A percentile compares a stretch with the other conserved stretches of the same genome.
Conservation (phyloP, 2,113 vertebrate genomes). For the Dromas ardeola region DNA sequence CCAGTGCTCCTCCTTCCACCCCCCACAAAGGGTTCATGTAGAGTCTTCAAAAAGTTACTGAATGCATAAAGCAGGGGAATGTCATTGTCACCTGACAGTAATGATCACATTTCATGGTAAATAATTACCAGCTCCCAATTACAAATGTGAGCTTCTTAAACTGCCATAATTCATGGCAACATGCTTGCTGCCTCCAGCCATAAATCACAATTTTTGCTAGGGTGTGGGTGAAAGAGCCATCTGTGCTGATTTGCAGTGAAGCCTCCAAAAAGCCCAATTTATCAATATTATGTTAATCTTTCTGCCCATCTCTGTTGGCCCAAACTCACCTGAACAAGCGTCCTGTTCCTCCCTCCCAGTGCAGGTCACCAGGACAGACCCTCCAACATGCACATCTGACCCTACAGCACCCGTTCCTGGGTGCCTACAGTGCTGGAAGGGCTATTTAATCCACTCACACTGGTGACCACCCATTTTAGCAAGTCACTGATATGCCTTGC, state of each 20-base stretch:
- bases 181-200: background rate
- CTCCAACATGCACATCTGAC: background rate
- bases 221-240: conserved; percentile 17
- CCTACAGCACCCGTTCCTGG: background rate
- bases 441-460: rapidly evolving
- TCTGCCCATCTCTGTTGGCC: background rate
- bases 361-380: background rate
- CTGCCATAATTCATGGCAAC: conserved; percentile 6
- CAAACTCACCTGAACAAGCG: background rate
- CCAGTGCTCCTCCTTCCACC: background rate
- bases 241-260: conserved; percentile 8
- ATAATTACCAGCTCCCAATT: background rate
- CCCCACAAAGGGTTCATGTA: background rate
- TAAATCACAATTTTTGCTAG: background rate
- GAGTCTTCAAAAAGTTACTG: conserved; percentile 10
- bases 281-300: background rate
- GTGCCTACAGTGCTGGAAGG: background rate
- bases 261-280: background rate
- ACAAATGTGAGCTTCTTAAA: conserved; percentile 12
- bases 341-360: background rate
- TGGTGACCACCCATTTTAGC: background rate
- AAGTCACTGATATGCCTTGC: background rate
- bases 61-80: conserved; percentile 4
- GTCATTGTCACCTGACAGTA: conserved; percentile 37
- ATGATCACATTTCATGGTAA: conserved; percentile 24